Base-by-base conservation (phyloP, 2,113 vertebrate species). In the Podocnemis expansa region DNA sequence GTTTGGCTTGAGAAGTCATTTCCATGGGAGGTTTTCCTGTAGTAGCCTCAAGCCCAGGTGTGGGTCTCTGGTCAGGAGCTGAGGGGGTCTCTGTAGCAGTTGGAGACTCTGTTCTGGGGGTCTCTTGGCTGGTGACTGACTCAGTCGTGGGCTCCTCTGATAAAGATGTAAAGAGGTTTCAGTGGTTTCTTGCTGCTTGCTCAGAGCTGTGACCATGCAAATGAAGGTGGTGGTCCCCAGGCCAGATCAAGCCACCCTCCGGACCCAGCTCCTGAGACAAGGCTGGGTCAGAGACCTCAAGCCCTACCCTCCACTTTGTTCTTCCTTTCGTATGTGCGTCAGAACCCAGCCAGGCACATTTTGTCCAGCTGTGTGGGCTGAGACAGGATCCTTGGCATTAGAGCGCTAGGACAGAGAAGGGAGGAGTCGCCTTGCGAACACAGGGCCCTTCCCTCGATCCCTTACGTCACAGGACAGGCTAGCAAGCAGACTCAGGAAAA, bases 81-180 rank as follows among this genome's bases (percentile, higher is more conserved):
- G 38, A 1, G 17, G 49, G 29, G 10, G 6, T 29, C 45, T 43
- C 21, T 0, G 0, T 45, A 1, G 4, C 27, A 49, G 73, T 19
- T 0, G 0, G 3, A 25, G 73, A 14, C 5, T 75, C 49, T 29
- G 78, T 63, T 82, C 87, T 82, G 88, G 78, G 29, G 9, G 2
- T 93, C 24, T 0, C 16, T 0, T 0, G 6, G 52, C 91, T 60
- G 27, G 80, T 52, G 56, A 17, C 34, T 34, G 0, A 0, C 0
- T 89, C 27, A 38, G n/a, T 70, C 2, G 0, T 3, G 0, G 4
- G 45, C 31, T 52, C 22, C 85, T 92, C 70, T 0, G 0, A 38
- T 24, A 31, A 27, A 31, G 75, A 96, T 97, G 95, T 0, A 6
- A 83, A 91, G 34, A 27, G 1, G 5, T 49, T 55, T 45, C 25